Conservation (phyloP, 2,113 vertebrate genomes). For the Lycocorax pyrrhopterus region DNA sequence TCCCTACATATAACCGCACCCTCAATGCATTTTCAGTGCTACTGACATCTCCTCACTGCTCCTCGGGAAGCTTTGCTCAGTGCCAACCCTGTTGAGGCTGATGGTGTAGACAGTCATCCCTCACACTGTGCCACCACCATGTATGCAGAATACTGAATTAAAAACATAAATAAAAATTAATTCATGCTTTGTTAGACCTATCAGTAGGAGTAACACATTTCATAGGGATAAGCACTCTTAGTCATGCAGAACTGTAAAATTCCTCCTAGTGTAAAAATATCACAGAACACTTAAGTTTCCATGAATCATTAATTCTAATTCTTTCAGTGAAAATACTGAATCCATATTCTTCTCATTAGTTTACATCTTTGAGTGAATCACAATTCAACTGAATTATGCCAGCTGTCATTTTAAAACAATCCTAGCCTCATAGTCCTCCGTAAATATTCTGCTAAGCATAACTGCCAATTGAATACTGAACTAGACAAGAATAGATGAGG, state of each 20-base stretch:
- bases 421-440: background rate
- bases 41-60: background rate
- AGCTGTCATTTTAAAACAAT: background rate
- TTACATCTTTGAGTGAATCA: background rate
- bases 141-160: background rate
- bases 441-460: background rate
- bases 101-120: background rate
- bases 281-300: background rate
- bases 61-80: background rate
- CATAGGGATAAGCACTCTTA: background rate
- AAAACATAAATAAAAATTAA: background rate
- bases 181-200: background rate
- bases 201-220: background rate
- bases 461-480: background rate
- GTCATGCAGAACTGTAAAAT: background rate
- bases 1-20: background rate
- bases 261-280: background rate
- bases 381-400: background rate
- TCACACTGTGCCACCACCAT: background rate
- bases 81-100: background rate
- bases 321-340: background rate
- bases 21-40: background rate
- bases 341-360: background rate
- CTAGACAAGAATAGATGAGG: background rate
- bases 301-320: slow-evolving; percentile 9